Evolutionary conservation across 2,888 invertebrate species (phyloP), one percentile per base, ranked within the genome.

Genomic region (Diploptera punctata): DNA sequence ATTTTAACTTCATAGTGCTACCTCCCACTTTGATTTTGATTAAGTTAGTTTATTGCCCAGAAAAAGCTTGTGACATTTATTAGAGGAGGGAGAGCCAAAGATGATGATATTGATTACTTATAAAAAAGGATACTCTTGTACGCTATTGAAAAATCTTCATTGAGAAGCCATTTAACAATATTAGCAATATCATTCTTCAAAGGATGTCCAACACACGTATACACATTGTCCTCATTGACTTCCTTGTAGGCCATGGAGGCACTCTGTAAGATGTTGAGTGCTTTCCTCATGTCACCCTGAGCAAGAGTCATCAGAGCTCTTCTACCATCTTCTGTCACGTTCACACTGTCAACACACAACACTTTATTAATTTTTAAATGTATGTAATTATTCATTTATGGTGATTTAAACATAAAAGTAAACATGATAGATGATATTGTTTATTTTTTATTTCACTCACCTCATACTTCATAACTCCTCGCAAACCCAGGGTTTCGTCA

Each of bases 271-370:
- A 99, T 94, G 84, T 99, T 99, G 24, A 99, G 84, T 0, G 98
- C 97, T 82, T 94, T 95, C 77, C 99, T 88, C 99, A 99, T 99
- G 84, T 99, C 99, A 13, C 99, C 99, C 73, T 93, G 93, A 0
- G 98, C 94, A 1, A 99, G 85, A 0, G 93, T 92, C 75, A 98
- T 86, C 3, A 99, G 82, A 0, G 99, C 98, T 77, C 93, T 88
- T 81, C 93, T 91, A 0, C 98, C 99, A 85, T 95, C 95, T 75
- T 94, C 92, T 0, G 93, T 91, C 29, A 95, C 90, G 74, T 88
- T 88, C 7, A 98, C 88, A n/a, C 95, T 96, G 79, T 7, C 84
- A 71, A n/a, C 18, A 3, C n/a, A 44, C 9, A 13, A 29, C 21
- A 3, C 13, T 57, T 62, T 26, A 21, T 16, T 10, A 49, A 29